Percentiles rank a stretch among this genome's conserved stretches.
Conservation (phyloP, 35 echinoderm and acorn worm genomes). For the Holothuria glaberrima region DNA sequence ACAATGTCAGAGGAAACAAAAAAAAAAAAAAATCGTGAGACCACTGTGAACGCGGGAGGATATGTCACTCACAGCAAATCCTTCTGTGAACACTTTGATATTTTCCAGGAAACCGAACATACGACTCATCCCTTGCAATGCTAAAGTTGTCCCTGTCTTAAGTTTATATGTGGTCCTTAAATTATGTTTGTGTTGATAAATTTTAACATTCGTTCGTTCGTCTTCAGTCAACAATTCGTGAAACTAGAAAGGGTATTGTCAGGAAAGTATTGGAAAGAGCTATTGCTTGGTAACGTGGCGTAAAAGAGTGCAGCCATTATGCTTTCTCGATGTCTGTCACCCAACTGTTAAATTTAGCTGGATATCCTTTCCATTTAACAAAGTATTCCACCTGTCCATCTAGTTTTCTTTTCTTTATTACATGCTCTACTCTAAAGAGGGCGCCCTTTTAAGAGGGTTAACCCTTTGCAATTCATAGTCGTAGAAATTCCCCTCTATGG, state of each 20-base stretch:
- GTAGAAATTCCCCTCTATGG: constrained; percentile 13
- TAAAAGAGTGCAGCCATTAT: no score
- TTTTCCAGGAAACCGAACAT: constrained; percentile 7
- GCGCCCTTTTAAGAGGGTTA: no score
- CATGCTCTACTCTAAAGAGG: no score
- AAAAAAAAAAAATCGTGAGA: constrained; percentile 11
- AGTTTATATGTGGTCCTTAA: background rate
- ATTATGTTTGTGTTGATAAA: background rate
- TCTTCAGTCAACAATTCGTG: no score
- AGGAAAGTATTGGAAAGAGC: no score
- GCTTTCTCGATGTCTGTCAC: no score
- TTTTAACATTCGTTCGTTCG: no score
- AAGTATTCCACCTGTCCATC: background rate
- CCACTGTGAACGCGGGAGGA: background rate
- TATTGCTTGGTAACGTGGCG: no score
- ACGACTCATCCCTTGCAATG: background rate
- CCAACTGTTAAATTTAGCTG: no score
- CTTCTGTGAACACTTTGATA: background rate
- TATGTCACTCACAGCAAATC: background rate
- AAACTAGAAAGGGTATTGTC: no score
- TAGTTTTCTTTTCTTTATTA: background rate
- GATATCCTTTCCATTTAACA: no score
- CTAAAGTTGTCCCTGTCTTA: background rate
- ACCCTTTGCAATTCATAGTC: constrained; percentile 7
- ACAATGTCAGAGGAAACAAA: constrained; percentile 42